These are phyloP conservation scores for Pachypeltis micranthus DNA, from an alignment of 1,140 invertebrate species.

Conservation along the genomic window DNA sequence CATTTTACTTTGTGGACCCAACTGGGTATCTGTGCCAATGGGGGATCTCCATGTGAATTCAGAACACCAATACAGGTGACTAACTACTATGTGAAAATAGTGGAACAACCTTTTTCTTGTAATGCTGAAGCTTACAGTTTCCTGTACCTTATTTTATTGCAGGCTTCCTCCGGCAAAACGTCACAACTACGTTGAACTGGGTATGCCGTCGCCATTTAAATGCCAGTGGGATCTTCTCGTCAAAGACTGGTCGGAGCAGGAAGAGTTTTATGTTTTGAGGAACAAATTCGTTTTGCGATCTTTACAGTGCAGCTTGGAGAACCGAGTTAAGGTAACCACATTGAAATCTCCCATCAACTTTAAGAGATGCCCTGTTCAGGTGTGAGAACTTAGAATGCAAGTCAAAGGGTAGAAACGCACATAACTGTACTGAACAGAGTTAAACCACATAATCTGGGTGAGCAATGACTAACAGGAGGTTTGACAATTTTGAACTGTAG, in stretches of 20 bases:
- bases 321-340: not conserved
- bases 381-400: not conserved
- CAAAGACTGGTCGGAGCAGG: slow-evolving; percentile 47
- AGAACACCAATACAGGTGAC: too few relatives aligned
- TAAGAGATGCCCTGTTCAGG: not conserved
- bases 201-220: slow-evolving; percentile 59
- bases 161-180: slow-evolving; percentile 68
- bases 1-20: too few relatives aligned
- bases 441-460: too few relatives aligned
- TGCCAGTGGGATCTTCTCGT: slow-evolving; percentile 58
- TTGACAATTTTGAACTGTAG: too few relatives aligned
- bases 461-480: too few relatives aligned
- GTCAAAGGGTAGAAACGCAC: too few relatives aligned
- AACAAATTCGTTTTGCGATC: slow-evolving; percentile 13
- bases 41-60: too few relatives aligned
- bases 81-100: too few relatives aligned
- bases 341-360: not conserved
- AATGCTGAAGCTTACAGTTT: too few relatives aligned
- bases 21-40: too few relatives aligned
- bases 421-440: too few relatives aligned
- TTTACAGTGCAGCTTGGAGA: slow-evolving; percentile 9
- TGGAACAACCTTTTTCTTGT: too few relatives aligned
- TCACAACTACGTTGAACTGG: slow-evolving; percentile 66
- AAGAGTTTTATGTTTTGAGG: slow-evolving; percentile 18
- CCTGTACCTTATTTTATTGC: slow-evolving; percentile 27